These are phyloP conservation scores for Chelidonichthys spinosus DNA, from an alignment of 2,797 vertebrate species.

Conservation along the genomic window DNA sequence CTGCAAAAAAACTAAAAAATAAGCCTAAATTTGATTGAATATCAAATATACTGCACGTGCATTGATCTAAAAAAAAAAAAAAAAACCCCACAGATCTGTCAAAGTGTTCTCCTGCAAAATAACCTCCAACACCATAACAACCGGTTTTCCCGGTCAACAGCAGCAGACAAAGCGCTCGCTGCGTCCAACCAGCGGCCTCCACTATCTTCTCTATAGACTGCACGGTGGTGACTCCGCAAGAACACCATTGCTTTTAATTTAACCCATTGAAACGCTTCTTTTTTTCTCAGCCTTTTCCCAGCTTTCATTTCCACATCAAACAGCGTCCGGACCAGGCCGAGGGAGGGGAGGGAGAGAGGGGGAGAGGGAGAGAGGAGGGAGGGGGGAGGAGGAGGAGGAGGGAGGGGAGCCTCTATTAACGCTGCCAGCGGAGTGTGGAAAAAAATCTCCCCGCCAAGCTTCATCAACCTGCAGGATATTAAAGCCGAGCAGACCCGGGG, in stretches of 20 bases:
- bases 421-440: slow-evolving; percentile 86
- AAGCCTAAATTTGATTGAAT: not conserved
- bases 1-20: not conserved
- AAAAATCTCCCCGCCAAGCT: slow-evolving; percentile 86
- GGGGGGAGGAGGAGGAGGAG: not conserved
- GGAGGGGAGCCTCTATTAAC: slow-evolving; percentile 82
- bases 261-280: slow-evolving; percentile 79
- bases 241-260: slow-evolving; percentile 83
- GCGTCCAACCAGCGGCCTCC: slow-evolving; percentile 1
- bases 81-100: not conserved
- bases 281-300: slow-evolving; percentile 63
- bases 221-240: slow-evolving; percentile 78
- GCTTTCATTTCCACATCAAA: slow-evolving; percentile 90
- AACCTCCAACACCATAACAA: not conserved
- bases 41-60: not conserved
- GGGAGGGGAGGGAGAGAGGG: not conserved
- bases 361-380: not conserved
- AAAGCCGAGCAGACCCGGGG: slow-evolving; percentile 79
- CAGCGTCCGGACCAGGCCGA: slow-evolving; percentile 62
- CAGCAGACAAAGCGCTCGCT: slow-evolving; percentile 14
- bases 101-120: not conserved
- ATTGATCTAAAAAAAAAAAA: not conserved
- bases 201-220: slow-evolving; percentile 50
- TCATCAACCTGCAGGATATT: slow-evolving; percentile 89
- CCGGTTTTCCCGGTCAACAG: slow-evolving; percentile 5